phyloP scores from a whole-genome alignment of 2,797 vertebrate genomes.

The Halcyon leucocephala region DNA sequence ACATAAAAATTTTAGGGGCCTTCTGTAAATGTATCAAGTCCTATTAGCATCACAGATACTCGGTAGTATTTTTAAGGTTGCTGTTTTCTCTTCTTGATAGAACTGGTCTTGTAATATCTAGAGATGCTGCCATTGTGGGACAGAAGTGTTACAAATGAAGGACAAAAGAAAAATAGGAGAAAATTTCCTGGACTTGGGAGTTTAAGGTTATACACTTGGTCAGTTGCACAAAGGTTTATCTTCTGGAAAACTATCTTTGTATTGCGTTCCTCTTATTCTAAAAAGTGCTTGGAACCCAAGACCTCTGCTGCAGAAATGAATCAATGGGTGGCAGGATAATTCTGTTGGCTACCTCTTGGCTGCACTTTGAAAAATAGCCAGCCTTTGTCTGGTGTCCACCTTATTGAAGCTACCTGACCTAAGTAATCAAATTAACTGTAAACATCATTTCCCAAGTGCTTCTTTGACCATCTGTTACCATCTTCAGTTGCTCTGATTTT shows the following conservation, averaged over 20 bases:
- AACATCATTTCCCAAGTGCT: conserved; percentile 4
- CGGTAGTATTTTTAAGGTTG: background rate
- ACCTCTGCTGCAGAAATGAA: background rate
- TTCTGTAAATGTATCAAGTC: background rate
- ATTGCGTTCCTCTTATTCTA: background rate
- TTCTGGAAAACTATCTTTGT: background rate
- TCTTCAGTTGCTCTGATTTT: background rate
- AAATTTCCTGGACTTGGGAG: background rate
- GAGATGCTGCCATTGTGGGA: background rate
- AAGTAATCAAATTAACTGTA: conserved; percentile 27
- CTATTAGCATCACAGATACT: background rate
- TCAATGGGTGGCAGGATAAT: background rate
- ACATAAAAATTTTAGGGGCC: background rate
- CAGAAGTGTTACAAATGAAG: background rate
- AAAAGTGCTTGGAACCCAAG: background rate
- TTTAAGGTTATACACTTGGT: background rate
- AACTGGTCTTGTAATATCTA: background rate
- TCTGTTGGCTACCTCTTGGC: background rate
- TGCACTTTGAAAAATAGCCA: conserved; percentile 39
- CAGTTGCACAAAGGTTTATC: background rate
- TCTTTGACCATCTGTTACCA: conserved; percentile 27
- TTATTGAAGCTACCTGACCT: conserved; percentile 15
- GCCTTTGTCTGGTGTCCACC: conserved; percentile 21
- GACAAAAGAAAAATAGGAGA: background rate
- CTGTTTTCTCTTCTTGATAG: background rate